Evolutionary conservation across 1,140 invertebrate species (phyloP).

Genomic region (Diuraphis noxia): DNA sequence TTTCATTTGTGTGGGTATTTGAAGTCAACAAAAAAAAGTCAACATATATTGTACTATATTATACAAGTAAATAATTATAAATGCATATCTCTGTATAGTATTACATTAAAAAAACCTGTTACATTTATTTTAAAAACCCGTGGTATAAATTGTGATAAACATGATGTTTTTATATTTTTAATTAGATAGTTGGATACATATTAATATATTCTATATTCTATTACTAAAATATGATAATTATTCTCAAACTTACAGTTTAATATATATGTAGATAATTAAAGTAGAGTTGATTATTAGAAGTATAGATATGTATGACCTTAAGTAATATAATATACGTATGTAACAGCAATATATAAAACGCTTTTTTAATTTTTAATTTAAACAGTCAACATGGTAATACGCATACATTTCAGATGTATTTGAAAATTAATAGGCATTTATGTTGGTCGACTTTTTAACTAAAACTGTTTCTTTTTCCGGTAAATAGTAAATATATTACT

Average conservation of each 20-base stretch:
- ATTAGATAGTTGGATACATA: not conserved
- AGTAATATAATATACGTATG: not conserved
- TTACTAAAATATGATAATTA: not conserved
- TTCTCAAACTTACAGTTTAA: not conserved
- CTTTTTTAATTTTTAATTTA: not conserved
- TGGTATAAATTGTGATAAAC: no score
- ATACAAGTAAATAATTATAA: not conserved
- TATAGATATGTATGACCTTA: not conserved
- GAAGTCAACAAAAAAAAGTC: not conserved
- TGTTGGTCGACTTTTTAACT: not conserved
- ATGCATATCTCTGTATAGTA: not conserved
- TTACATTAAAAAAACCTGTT: no score
- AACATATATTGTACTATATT: not conserved
- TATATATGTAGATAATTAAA: not conserved
- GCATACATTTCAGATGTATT: not conserved
- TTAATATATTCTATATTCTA: no score
- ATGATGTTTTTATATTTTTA: no score
- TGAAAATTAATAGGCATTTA: not conserved
- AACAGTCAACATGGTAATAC: not conserved
- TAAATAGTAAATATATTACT: not conserved
- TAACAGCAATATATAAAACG: not conserved
- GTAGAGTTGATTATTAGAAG: not conserved
- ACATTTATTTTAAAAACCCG: no score
- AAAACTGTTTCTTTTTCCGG: not conserved
- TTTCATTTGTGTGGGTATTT: not conserved